A percentile compares a stretch with the other conserved stretches of the same genome.
These are phyloP conservation scores for Agriopis marginaria DNA, from an alignment of 2,888 invertebrate species.

Conservation along the genomic window DNA sequence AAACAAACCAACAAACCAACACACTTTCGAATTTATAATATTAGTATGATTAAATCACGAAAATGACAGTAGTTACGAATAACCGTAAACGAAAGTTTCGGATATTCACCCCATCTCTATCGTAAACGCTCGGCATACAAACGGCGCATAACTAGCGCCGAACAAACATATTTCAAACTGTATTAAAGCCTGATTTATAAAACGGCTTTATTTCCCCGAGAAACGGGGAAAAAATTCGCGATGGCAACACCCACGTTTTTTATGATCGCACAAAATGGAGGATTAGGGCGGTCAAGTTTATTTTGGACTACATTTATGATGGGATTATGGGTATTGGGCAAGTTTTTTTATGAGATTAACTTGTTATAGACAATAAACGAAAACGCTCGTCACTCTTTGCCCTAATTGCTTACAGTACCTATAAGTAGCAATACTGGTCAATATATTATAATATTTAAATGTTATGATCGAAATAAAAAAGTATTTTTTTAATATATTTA, in stretches of 20 bases:
- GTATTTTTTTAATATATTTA: neutral
- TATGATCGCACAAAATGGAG: slow-evolving; percentile 55
- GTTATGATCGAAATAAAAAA: neutral
- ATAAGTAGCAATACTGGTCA: no score
- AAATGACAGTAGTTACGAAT: neutral
- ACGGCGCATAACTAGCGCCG: slow-evolving; percentile 67
- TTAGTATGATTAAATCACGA: no score
- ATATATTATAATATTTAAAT: no score
- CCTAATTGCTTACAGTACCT: no score
- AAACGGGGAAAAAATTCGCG: slow-evolving; percentile 57
- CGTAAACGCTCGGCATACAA: slow-evolving; percentile 64
- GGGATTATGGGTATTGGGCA: slow-evolving; percentile 34
- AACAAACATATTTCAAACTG: slow-evolving; percentile 71
- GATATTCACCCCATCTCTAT: slow-evolving; percentile 37
- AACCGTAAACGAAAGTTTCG: slow-evolving; percentile 13
- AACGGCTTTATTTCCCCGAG: slow-evolving; percentile 57
- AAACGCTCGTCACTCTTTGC: no score
- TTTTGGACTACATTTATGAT: slow-evolving; percentile 43
- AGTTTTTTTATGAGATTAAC: slow-evolving; percentile 21
- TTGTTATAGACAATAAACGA: slow-evolving; percentile 1
- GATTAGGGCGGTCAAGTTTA: slow-evolving; percentile 53
- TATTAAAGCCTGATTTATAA: slow-evolving; percentile 74
- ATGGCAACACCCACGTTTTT: slow-evolving; percentile 54
- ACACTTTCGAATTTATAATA: no score
- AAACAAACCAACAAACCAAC: no score